A percentile compares a stretch with the other conserved stretches of the same genome.
phyloP scores from a whole-genome alignment of 2,888 invertebrate genomes.

The Argyresthia albistria region DNA sequence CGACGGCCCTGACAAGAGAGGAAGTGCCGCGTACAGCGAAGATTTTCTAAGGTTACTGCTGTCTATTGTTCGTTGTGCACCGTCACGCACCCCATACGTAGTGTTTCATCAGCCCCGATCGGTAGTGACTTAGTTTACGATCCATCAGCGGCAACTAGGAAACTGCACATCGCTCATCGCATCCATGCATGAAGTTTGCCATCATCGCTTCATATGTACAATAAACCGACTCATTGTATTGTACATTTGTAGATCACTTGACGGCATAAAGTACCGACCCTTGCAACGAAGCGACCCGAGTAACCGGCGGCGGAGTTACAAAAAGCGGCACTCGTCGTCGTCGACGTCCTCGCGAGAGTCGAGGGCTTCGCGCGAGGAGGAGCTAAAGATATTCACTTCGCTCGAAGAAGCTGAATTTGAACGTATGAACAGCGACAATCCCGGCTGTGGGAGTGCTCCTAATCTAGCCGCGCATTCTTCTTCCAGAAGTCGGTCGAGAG shows the following conservation, averaged over 20 bases:
- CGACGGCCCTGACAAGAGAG: constrained; percentile 51
- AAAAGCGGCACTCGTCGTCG: constrained; percentile 74
- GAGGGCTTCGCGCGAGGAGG: constrained; percentile 75
- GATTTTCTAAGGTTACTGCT: constrained; percentile 70
- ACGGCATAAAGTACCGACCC: constrained; percentile 76
- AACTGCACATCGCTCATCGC: constrained; percentile 19
- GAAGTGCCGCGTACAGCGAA: constrained; percentile 43
- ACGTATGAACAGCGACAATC: constrained; percentile 34
- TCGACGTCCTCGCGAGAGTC: constrained; percentile 75
- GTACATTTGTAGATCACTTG: constrained; percentile 73
- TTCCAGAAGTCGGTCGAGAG: constrained; percentile 69
- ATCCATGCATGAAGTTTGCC: constrained; percentile 33
- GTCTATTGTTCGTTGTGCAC: constrained; percentile 28
- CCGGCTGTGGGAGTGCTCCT: constrained; percentile 54
- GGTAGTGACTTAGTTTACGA: constrained; percentile 34
- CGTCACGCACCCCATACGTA: constrained; percentile 28
- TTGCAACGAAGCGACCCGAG: constrained; percentile 75
- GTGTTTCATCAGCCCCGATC: constrained; percentile 30
- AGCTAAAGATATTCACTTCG: constrained; percentile 75
- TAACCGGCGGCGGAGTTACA: constrained; percentile 72
- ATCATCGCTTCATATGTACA: constrained; percentile 41
- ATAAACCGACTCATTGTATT: constrained; percentile 51
- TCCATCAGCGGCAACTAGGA: constrained; percentile 18
- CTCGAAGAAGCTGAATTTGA: constrained; percentile 75
- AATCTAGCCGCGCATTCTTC: constrained; percentile 64